Percentiles rank a stretch among this genome's conserved stretches.
Evolutionary conservation across 1,140 invertebrate species (phyloP).

Genomic region (Aphaenogaster floridana): DNA sequence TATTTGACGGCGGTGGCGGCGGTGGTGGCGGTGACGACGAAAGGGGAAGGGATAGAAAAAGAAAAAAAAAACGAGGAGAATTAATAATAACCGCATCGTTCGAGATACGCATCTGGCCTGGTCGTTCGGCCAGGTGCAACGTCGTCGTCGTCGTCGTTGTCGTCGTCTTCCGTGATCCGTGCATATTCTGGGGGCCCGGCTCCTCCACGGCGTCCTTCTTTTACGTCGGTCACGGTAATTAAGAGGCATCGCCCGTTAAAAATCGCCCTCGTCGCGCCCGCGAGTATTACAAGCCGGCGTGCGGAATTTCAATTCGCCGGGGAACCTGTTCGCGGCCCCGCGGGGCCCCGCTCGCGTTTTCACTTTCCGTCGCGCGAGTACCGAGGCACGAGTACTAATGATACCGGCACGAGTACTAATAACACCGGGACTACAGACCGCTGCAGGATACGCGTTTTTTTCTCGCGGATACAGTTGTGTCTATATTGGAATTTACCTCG

Average conservation of each 20-base stretch:
- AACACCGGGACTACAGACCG: background rate
- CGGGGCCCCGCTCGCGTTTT: constrained; percentile 27
- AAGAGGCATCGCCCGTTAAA: constrained; percentile 78
- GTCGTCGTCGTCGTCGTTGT: constrained; percentile 43
- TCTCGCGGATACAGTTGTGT: background rate
- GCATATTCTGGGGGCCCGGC: constrained; percentile 62
- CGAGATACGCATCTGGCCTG: constrained; percentile 70
- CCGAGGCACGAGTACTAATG: background rate
- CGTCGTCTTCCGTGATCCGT: constrained; percentile 74
- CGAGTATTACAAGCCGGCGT: constrained; percentile 42
- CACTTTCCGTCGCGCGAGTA: constrained; percentile 35
- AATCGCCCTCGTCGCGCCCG: constrained; percentile 67
- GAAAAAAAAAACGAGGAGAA: constrained; percentile 69
- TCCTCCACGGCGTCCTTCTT: constrained; percentile 66
- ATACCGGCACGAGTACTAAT: background rate
- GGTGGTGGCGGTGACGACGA: constrained; percentile 13
- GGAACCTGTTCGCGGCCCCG: constrained; percentile 30
- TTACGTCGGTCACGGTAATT: constrained; percentile 80
- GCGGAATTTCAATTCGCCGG: constrained; percentile 63
- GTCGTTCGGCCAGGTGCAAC: constrained; percentile 75
- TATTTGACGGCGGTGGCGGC: constrained; percentile 38
- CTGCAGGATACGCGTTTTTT: background rate
- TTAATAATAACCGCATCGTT: constrained; percentile 75
- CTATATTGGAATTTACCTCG: background rate
- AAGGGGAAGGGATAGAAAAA: constrained; percentile 48